Evolutionary conservation across 2,113 vertebrate species (phyloP), one percentile per base, ranked within the genome.

Genomic region (Tinamus guttatus): DNA sequence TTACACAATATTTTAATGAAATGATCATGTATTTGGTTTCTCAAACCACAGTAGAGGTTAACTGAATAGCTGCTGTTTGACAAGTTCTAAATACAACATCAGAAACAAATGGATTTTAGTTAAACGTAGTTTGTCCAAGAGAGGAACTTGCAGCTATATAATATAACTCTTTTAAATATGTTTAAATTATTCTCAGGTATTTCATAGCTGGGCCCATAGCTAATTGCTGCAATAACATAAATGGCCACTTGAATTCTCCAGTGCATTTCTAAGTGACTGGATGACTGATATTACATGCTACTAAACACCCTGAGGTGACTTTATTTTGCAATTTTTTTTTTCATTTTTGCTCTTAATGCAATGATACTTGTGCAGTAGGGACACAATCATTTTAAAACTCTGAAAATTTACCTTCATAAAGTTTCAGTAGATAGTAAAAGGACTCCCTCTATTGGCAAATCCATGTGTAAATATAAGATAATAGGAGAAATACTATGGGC

Each of bases 401-500:
- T 41, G 87, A 90, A 76, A 60, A 34, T 22, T 59, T 38, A 14
- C 34, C 0, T 43, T 0, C 1, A 43, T 40, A 21, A 20, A 54
- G 34, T 49, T 60, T 59, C 69, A 13, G 30, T 87, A 93, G 74
- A 65, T 59, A 79, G 92, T 88, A 62, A 70, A 90, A 95, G 90
- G 56, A 85, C 94, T 93, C 96, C 96, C 93, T 95, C 97, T 96
- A 63, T 76, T 76, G 97, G 90, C 65, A 94, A 60, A 86, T 51
- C 41, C 30, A 0, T 49, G 60, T 41, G 51, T 77, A 74, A 79
- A n/a, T n/a, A 4, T 14, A 45, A 68, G 56, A 43, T n/a, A 28
- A 86, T 45, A 59, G 43, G 24, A 56, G 28, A 73, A 52, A 80
- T 51, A 7, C 0, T 71, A 13, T 21, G 8, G 22, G 30, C 2